Percentiles rank a stretch among this genome's conserved stretches.
These are phyloP conservation scores for Sweltsa coloradensis DNA, from an alignment of 1,140 invertebrate genomes.

Conservation along the genomic window DNA sequence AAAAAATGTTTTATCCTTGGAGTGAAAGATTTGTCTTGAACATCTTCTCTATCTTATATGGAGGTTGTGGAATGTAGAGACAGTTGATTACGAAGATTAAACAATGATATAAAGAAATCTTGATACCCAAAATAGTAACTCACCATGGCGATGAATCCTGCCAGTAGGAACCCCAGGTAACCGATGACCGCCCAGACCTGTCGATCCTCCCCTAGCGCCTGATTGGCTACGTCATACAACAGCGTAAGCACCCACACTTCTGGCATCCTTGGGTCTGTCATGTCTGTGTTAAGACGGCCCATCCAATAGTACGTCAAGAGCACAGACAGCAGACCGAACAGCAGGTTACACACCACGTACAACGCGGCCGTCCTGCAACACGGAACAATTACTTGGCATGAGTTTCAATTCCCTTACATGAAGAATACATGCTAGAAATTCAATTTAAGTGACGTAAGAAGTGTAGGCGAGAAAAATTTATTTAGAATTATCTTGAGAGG, in stretches of 20 bases:
- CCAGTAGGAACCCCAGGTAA: constrained; percentile 29
- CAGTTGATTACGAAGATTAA: not conserved
- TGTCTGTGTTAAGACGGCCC: constrained; percentile 14
- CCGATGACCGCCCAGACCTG: constrained; percentile 30
- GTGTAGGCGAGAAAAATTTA: too few species aligned
- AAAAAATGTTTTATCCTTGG: too few species aligned
- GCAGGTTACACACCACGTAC: constrained; percentile 31
- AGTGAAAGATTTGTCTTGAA: too few species aligned
- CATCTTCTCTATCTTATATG: too few species aligned
- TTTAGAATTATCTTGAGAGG: too few species aligned
- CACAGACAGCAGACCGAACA: constrained; percentile 30
- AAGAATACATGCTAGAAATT: too few species aligned
- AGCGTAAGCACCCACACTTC: constrained; percentile 31
- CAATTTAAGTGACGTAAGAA: too few species aligned
- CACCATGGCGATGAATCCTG: constrained; percentile 38
- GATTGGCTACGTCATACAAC: constrained; percentile 31
- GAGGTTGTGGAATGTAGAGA: too few species aligned
- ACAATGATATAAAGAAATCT: constrained; percentile 4
- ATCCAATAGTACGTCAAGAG: constrained; percentile 29
- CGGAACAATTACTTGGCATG: not conserved
- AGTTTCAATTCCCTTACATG: too few species aligned
- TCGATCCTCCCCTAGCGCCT: constrained; percentile 18
- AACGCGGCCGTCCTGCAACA: constrained; percentile 29
- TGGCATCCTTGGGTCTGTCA: constrained; percentile 20
- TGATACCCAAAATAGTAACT: constrained; percentile 16